Evolutionary conservation across 2,113 vertebrate species (phyloP).

Genomic region (Pristiophorus japonicus): DNA sequence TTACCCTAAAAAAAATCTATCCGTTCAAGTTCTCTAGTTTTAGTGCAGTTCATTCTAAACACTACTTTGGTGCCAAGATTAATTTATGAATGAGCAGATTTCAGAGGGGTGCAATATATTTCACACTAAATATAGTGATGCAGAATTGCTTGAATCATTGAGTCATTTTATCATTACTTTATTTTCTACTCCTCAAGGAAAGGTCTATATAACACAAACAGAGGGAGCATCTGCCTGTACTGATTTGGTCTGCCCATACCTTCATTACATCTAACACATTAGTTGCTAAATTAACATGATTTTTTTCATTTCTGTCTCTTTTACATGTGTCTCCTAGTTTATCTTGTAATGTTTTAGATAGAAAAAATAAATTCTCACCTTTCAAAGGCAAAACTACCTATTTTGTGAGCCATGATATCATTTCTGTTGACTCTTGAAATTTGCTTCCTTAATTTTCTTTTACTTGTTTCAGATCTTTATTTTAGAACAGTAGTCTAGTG

Average conservation of each 20-base stretch:
- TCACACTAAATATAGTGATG: background rate
- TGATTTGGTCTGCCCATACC: background rate
- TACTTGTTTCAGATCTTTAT: background rate
- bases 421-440: constrained; percentile 17
- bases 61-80: background rate
- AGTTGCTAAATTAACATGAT: background rate
- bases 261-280: background rate
- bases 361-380: constrained; percentile 19
- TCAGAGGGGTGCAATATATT: background rate
- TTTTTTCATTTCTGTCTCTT: background rate
- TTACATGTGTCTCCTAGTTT: background rate
- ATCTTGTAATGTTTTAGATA: background rate
- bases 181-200: background rate
- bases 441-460: background rate
- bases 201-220: background rate
- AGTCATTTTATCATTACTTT: background rate
- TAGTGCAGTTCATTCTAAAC: background rate
- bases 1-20: background rate
- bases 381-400: background rate
- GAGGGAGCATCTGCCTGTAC: background rate
- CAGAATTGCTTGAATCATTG: background rate
- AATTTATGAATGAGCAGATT: background rate
- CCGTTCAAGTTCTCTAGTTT: background rate
- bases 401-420: background rate
- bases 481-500: background rate